phyloP scores from a whole-genome alignment of 2,113 vertebrate genomes.

The Sinocyclocheilus anophthalmus region DNA sequence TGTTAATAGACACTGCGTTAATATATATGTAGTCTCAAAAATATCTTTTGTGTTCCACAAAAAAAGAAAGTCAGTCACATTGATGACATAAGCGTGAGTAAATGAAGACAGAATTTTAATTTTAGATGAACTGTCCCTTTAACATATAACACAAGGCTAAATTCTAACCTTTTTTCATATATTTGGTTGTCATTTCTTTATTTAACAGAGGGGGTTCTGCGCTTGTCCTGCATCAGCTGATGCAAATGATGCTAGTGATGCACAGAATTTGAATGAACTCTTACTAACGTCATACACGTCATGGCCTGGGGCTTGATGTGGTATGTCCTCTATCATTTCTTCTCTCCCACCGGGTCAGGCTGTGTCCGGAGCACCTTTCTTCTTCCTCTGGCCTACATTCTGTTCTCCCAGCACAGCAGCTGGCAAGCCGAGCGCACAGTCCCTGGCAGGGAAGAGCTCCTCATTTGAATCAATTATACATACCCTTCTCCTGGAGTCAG shows the following conservation, averaged over 20 bases:
- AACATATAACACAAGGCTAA: no score
- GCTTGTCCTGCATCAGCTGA: not conserved
- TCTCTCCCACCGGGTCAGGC: conserved; percentile 41
- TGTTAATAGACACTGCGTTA: no score
- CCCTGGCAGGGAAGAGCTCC: conserved; percentile 72
- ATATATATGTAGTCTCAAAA: no score
- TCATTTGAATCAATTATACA: conserved; percentile 83
- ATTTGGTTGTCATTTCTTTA: not conserved
- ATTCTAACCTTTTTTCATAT: no score
- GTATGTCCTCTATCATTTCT: conserved; percentile 8
- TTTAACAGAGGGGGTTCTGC: not conserved
- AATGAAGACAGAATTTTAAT: no score
- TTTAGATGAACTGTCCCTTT: no score
- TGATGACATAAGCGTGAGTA: no score
- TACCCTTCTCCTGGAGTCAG: conserved; percentile 64
- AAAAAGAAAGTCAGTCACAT: no score
- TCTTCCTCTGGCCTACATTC: conserved; percentile 55
- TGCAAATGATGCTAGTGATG: not conserved
- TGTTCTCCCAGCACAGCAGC: conserved; percentile 38
- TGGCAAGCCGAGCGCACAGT: conserved; percentile 54
- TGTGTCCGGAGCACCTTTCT: conserved; percentile 42
- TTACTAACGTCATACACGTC: not conserved
- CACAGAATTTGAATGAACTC: not conserved
- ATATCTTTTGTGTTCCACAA: no score
- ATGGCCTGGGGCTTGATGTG: conserved; percentile 38